phyloP scores from a whole-genome alignment of 1,140 invertebrate species.

The Ceratina australensis region DNA sequence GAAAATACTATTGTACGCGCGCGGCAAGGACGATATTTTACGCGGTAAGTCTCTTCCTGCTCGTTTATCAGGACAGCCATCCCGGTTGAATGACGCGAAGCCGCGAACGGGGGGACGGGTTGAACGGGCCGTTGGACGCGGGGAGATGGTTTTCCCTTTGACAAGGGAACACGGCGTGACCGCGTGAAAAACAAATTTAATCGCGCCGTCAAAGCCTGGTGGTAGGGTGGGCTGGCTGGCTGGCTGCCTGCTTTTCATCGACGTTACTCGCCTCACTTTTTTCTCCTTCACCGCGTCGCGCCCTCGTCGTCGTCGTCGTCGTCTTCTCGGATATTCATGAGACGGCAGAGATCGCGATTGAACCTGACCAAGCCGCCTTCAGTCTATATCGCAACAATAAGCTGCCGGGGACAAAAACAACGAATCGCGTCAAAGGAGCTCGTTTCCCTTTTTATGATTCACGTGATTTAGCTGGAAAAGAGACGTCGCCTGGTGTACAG shows the following conservation, averaged over 20 bases:
- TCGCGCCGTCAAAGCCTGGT: slow-evolving; percentile 14
- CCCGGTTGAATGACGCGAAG: slow-evolving; percentile 5
- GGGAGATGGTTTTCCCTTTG: slow-evolving; percentile 16
- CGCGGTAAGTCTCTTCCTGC: not conserved
- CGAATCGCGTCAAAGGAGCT: not conserved
- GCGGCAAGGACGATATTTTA: slow-evolving; percentile 29
- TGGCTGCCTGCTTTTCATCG: slow-evolving; percentile 5
- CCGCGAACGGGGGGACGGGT: not conserved
- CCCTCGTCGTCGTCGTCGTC: not conserved
- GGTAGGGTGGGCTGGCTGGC: no score
- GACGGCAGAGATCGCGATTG: not conserved
- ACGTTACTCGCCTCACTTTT: not conserved
- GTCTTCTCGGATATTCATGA: not conserved
- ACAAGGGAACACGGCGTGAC: not conserved
- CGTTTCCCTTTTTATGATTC: not conserved
- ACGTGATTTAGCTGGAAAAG: no score
- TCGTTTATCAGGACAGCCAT: slow-evolving; percentile 9
- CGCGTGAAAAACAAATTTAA: slow-evolving; percentile 45
- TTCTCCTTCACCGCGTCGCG: no score
- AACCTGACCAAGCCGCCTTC: not conserved
- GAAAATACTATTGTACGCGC: slow-evolving; percentile 24
- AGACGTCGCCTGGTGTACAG: no score
- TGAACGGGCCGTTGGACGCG: no score
- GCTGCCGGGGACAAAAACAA: not conserved
- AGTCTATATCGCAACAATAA: slow-evolving; percentile 1